Evolutionary conservation across 2,113 vertebrate species (phyloP), one percentile per base, ranked within the genome.

Genomic region (Lycaon pictus): DNA sequence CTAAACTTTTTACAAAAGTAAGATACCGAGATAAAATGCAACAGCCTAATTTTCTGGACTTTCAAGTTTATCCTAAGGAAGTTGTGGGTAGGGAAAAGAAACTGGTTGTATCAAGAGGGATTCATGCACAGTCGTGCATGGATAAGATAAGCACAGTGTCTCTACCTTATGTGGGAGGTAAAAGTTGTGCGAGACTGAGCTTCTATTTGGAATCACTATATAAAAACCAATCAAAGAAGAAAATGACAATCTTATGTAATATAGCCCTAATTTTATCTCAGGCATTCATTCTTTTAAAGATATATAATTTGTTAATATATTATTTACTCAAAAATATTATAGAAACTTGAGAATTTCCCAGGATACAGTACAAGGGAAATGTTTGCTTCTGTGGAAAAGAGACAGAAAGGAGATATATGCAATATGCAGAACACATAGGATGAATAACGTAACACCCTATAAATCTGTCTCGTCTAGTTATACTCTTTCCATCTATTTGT

Each of bases 161-260:
- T 12, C n/a, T 91, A 74, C 69, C 11, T 96, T 88, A 74, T 53
- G 35, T 80, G 23, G 13, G 32, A 71, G 20, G n/a, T 79, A 90
- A 91, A 92, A 77, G 43, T 63, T 87, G 22, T 82, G 23, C 83
- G 29, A 93, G 27, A 93, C 2, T 58, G 19, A 88, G 27, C 29
- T 63, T 96, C 27, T 88, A 13, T 76, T 95, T 84, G 13, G 27
- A 83, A 69, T 92, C 85, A n/a, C 8, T 79, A 79, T 25, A 32
- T 87, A 72, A 58, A 62, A 92, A 32, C 2, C 3, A 79, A 89
- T 72, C 4, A 90, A 95, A 93, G 25, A 93, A 35, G 11, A 53
- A 80, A 91, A 85, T 48, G 82, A 48, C 79, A 7, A n/a, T 87
- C 81, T 90, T 95, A 84, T 56, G 87, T 94, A 74, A 62, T 85